Percentiles rank a stretch among this genome's conserved stretches.
Conservation (phyloP, 2,888 invertebrate species). For the Caenorhabditis macrosperma region DNA sequence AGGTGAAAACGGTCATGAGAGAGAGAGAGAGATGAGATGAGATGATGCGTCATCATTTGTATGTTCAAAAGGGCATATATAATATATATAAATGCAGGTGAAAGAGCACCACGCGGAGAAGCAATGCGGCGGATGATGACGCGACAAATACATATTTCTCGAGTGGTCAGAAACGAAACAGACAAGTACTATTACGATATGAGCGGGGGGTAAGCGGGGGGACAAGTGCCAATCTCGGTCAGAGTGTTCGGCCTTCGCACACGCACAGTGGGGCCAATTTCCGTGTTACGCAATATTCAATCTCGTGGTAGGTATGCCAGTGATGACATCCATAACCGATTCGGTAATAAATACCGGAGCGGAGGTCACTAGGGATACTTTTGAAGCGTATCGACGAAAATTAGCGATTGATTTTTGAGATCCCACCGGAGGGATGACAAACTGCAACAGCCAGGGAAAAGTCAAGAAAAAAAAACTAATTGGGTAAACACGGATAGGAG, state of each 20-base stretch:
- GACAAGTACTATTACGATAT: constrained; percentile 29
- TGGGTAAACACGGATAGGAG: constrained; percentile 13
- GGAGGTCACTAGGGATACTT: no score
- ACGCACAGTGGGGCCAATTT: constrained; percentile 13
- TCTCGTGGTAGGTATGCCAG: background rate
- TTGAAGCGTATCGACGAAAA: background rate
- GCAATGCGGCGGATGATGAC: constrained; percentile 20
- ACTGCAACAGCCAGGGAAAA: background rate
- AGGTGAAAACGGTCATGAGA: constrained; percentile 34
- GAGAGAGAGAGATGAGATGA: constrained; percentile 10
- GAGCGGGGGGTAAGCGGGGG: background rate
- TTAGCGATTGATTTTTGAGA: background rate
- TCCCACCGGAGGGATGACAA: background rate
- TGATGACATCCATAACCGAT: constrained; percentile 11
- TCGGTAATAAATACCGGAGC: constrained; percentile 13
- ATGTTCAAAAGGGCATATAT: constrained; percentile 10
- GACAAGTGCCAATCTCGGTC: constrained; percentile 10
- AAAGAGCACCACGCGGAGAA: constrained; percentile 17
- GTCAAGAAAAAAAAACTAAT: background rate
- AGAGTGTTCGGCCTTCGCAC: constrained; percentile 5
- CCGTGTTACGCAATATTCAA: constrained; percentile 39
- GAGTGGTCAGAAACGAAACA: constrained; percentile 16
- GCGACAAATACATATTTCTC: constrained; percentile 18
- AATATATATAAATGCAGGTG: no score
- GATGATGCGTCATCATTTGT: constrained; percentile 19